Evolutionary conservation across 1,140 invertebrate species (phyloP).

Genomic region (Cyrtorhinus lividipennis): DNA sequence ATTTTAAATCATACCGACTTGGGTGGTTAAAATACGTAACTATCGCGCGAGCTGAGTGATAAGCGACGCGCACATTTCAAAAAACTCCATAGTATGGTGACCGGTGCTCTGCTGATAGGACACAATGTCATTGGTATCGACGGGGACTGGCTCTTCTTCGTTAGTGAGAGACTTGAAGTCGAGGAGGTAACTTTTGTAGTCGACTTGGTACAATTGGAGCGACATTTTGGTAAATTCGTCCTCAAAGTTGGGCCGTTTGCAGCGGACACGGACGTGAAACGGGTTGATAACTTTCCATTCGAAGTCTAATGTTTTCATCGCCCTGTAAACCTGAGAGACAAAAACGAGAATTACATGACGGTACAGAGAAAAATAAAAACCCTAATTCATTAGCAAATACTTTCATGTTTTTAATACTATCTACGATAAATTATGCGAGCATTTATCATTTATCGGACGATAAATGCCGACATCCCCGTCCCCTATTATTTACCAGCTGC

Average conservation of each 20-base stretch:
- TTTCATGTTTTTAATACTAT: too few species aligned
- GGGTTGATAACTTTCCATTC: slow-evolving; percentile 99
- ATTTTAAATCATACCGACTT: too few species aligned
- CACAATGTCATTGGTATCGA: slow-evolving; percentile 27
- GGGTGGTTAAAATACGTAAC: background rate
- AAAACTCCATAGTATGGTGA: slow-evolving; percentile 99
- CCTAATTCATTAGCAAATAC: too few species aligned
- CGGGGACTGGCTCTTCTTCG: slow-evolving; percentile 38
- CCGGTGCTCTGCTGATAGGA: slow-evolving; percentile 20
- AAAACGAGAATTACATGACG: too few species aligned
- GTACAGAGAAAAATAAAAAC: too few species aligned
- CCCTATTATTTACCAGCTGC: too few species aligned
- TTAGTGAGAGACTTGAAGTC: slow-evolving; percentile 87
- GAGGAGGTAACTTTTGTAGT: slow-evolving; percentile 90
- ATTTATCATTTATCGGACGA: too few species aligned
- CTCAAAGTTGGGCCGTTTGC: slow-evolving; percentile 59
- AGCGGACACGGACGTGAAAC: slow-evolving; percentile 80
- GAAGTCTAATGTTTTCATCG: slow-evolving; percentile 95
- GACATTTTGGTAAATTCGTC: slow-evolving; percentile 90
- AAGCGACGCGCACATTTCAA: slow-evolving; percentile 98
- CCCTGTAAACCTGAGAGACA: slow-evolving; percentile 60
- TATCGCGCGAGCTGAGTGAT: slow-evolving; percentile 91
- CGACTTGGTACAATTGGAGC: slow-evolving; percentile 94
- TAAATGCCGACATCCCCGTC: too few species aligned
- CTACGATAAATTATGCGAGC: too few species aligned